phyloP scores from a whole-genome alignment of 2,797 vertebrate genomes.

The Erethizon dorsatum region DNA sequence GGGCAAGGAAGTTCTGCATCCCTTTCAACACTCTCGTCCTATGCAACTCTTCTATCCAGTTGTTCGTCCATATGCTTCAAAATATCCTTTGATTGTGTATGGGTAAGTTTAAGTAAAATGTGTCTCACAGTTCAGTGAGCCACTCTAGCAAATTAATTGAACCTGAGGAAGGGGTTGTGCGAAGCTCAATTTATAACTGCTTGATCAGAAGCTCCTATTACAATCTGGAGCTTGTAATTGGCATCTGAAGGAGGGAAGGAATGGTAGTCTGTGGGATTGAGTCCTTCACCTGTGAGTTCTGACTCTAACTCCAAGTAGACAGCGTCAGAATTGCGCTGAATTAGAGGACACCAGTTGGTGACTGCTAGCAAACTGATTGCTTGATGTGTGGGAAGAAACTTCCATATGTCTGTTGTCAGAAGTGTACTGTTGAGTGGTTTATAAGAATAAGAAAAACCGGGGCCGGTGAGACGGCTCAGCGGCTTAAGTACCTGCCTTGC shows the following conservation, averaged over 20 bases:
- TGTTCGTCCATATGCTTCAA: background rate
- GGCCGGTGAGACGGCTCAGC: no score
- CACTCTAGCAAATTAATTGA: background rate
- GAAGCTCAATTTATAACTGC: background rate
- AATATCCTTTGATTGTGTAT: background rate
- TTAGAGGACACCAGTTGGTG: background rate
- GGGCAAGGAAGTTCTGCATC: accelerated
- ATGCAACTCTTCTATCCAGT: no score
- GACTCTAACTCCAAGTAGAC: background rate
- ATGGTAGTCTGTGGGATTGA: background rate
- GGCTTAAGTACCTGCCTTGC: no score
- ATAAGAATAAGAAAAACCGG: background rate
- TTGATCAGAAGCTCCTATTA: background rate
- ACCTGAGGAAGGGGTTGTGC: background rate
- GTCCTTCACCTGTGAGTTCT: background rate
- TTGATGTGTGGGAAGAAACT: background rate
- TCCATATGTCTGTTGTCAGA: background rate
- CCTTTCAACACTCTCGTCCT: background rate
- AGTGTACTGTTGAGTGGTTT: background rate
- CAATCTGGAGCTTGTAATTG: background rate
- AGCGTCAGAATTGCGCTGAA: background rate
- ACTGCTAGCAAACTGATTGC: background rate
- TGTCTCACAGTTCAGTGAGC: background rate
- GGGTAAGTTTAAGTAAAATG: background rate
- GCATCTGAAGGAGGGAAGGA: background rate